Base-by-base conservation (phyloP, 2,888 invertebrate genomes). In the Hyles lineata region DNA sequence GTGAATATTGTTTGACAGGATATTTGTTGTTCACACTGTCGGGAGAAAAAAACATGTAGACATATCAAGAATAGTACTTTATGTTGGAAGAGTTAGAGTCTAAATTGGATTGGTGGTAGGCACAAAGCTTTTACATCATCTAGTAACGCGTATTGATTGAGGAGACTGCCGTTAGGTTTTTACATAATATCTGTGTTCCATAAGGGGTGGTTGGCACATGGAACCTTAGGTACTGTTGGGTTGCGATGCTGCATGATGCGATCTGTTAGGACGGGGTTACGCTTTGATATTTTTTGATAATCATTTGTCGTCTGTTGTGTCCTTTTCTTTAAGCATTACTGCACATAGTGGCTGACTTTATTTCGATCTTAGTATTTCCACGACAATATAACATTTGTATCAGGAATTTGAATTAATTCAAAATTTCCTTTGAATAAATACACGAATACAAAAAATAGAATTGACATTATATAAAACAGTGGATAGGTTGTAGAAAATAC, bases 131-230 rank as follows among this genome's bases (percentile, higher is more conserved):
- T 92, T 91, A 91, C 90, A 92, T 92, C 90, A 90, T 92, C 90
- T 89, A 92, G 92, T 92, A 91, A 91, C 92, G 90, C 87, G 91
- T 94, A 94, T 94, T 94, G 94, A 94, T 94, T 94, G 94, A 93
- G 92, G 94, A 92, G 92, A 90, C 89, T 93, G 86, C 91, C 90
- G 92, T 93, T 91, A 92, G 91, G 90, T 92, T 94, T 92, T 93
- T 94, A 94, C 94, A 94, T 94, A 93, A 94, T 93, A 92, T 92
- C 90, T 92, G 89, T 92, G 92, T 91, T 90, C 85, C 83, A 85
- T 83, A 81, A 89, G 87, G 92, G 93, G 89, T 89, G 87, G 87
- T 79, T 83, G 50, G 85, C 87, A 88, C 83, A 87, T 87, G 84
- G 85, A 81, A 83, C 82, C 82, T 85, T 85, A 84, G 82, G 81